A percentile compares a stretch with the other conserved stretches of the same genome.
Conservation (phyloP, 2,888 invertebrate species). For the Agrotis clavis region DNA sequence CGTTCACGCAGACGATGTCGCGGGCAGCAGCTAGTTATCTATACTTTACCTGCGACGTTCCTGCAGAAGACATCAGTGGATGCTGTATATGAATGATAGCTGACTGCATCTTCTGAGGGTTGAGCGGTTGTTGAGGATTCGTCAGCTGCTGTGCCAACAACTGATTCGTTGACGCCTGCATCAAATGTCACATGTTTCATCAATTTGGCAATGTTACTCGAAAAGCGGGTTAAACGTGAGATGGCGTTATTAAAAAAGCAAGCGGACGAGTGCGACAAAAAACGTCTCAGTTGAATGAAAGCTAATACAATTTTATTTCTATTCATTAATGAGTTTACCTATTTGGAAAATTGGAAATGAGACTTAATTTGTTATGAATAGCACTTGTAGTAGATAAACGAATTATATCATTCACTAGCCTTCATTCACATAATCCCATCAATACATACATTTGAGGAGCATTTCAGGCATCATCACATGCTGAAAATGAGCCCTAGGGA, state of each 20-base stretch:
- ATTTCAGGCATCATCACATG: constrained; percentile 39
- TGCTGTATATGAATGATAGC: constrained; percentile 90
- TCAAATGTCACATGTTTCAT: constrained; percentile 26
- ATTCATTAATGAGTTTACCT: background rate
- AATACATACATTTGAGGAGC: constrained; percentile 17
- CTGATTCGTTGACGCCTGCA: constrained; percentile 88
- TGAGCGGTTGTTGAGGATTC: constrained; percentile 89
- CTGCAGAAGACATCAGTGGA: constrained; percentile 86
- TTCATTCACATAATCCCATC: constrained; percentile 22
- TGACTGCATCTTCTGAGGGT: constrained; percentile 89
- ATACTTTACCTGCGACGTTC: constrained; percentile 81
- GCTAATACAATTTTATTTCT: background rate
- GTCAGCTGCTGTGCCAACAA: constrained; percentile 88
- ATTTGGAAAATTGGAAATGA: background rate
- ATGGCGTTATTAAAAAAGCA: constrained; percentile 15
- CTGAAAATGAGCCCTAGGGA: constrained; percentile 25
- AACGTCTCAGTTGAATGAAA: constrained; percentile 10
- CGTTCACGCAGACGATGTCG: no score
- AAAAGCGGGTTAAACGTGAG: background rate
- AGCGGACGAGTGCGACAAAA: constrained; percentile 6
- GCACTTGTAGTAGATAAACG: background rate
- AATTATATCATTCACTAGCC: background rate
- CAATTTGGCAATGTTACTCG: constrained; percentile 14
- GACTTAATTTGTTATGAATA: background rate
- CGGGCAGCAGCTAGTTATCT: no score